A percentile compares a stretch with the other conserved stretches of the same genome.
These are phyloP conservation scores for Atractosteus spatula DNA, from an alignment of 2,113 vertebrate genomes.

Conservation along the genomic window DNA sequence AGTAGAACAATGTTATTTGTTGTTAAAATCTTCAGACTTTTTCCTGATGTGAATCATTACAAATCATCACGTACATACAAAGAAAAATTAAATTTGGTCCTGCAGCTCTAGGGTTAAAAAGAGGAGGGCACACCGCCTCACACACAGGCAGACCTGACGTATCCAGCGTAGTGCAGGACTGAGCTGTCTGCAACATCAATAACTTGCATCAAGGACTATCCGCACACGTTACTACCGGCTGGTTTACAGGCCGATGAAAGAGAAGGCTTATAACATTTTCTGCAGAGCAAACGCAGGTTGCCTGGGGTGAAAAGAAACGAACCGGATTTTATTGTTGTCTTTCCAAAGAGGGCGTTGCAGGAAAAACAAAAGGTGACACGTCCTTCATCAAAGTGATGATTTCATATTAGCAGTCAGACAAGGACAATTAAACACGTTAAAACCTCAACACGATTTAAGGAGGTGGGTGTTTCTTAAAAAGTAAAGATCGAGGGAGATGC, in stretches of 20 bases:
- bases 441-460: slow-evolving; percentile 25
- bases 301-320: too few relatives aligned
- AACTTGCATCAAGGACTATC: too few relatives aligned
- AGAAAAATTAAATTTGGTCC: background rate
- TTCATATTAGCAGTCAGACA: slow-evolving; percentile 36
- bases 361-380: slow-evolving; percentile 56
- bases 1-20: too few relatives aligned
- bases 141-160: slow-evolving; percentile 14
- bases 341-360: slow-evolving; percentile 48
- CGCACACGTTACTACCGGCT: too few relatives aligned
- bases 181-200: slow-evolving; percentile 10
- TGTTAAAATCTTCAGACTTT: background rate
- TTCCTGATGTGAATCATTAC: background rate
- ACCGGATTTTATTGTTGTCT: background rate
- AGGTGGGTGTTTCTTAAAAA: slow-evolving; percentile 22
- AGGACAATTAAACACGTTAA: slow-evolving; percentile 28
- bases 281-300: too few relatives aligned
- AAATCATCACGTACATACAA: background rate
- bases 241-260: too few relatives aligned
- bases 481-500: too few relatives aligned
- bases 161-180: slow-evolving; percentile 31
- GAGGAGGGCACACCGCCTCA: slow-evolving; percentile 16
- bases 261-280: too few relatives aligned
- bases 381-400: slow-evolving; percentile 45
- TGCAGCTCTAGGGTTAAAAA: slow-evolving; percentile 43